Base-by-base conservation (phyloP, 2,113 vertebrate genomes). In the Megatriorchis doriae region DNA sequence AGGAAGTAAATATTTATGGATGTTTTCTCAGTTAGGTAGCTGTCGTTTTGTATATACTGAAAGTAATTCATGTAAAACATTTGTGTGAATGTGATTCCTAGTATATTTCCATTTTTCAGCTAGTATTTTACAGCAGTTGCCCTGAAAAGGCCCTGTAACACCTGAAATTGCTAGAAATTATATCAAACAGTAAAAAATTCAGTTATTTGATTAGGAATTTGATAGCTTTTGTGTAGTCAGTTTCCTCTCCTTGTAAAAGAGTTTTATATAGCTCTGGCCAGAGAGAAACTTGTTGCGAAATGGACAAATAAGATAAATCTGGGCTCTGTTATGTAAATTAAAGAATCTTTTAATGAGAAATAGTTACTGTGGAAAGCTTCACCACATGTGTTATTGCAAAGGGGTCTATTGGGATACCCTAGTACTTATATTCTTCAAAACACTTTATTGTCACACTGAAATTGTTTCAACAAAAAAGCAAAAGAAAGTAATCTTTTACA, bases 1-100 rank as follows among this genome's bases (percentile, higher is more conserved):
- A 80, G 79, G 63, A 97, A 94, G 59, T 86, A 91, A 94, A 86
- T 93, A 75, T 94, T 96, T 91, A 43, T 87, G 87, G 53, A 81
- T 82, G 62, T 84, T 96, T 91, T 93, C 43, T 87, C 53, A 34
- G 4, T 96, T 91, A 95, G 68, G 73, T 93, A 72, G 40, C 31
- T 81, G 52, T 91, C 47, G 65, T 81, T 95, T 78, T 84, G 68
- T 43, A 42, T 82, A 45, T 58, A 53, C 25, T 92, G n/a, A 56
- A 1, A 77, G 10, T 38, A 92, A 72, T 71, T 67, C 6, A 42
- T 31, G 26, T 55, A 67, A 87, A 90, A 68, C 32, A 14, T 86
- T 85, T 1, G 1, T 0, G 0, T 65, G n/a, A 81, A 21, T 27
- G 40, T 52, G 43, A 86, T 81, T 79, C n/a, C 47, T 75, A 23